phyloP scores from a whole-genome alignment of 2,113 vertebrate species.

The Calonectris borealis region DNA sequence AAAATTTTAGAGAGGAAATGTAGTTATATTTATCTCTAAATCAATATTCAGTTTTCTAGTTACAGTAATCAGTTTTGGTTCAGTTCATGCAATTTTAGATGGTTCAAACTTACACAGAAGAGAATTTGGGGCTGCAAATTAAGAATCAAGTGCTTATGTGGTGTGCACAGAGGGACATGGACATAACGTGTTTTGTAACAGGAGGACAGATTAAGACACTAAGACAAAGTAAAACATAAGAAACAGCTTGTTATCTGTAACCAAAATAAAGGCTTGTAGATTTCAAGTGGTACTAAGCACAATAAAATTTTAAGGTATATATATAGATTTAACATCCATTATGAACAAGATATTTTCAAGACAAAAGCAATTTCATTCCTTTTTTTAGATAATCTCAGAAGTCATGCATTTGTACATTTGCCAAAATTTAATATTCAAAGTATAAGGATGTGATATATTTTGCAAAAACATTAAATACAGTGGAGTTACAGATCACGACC shows the following conservation, averaged over 20 bases:
- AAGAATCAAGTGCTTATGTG: not conserved
- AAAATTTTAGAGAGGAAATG: not conserved
- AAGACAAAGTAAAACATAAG: not conserved
- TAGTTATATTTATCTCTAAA: conserved; percentile 22
- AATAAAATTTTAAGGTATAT: not conserved
- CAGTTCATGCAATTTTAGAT: not conserved
- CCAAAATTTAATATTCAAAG: not conserved
- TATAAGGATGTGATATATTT: not conserved
- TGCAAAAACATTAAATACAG: not conserved
- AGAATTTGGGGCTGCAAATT: not conserved
- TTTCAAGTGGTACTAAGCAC: not conserved
- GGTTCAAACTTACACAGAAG: not conserved
- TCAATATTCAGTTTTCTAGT: conserved; percentile 27
- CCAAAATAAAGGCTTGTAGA: not conserved
- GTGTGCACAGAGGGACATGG: not conserved
- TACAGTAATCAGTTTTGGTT: not conserved
- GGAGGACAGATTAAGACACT: not conserved
- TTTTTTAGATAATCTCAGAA: not conserved
- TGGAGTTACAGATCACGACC: not conserved
- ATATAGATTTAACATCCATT: not conserved
- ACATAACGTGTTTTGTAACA: not conserved
- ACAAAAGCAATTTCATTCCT: not conserved
- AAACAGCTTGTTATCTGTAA: not conserved
- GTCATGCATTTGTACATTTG: not conserved
- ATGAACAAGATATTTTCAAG: not conserved